Conservation (phyloP, 2,797 vertebrate genomes). For the Hydrolagus colliei region DNA sequence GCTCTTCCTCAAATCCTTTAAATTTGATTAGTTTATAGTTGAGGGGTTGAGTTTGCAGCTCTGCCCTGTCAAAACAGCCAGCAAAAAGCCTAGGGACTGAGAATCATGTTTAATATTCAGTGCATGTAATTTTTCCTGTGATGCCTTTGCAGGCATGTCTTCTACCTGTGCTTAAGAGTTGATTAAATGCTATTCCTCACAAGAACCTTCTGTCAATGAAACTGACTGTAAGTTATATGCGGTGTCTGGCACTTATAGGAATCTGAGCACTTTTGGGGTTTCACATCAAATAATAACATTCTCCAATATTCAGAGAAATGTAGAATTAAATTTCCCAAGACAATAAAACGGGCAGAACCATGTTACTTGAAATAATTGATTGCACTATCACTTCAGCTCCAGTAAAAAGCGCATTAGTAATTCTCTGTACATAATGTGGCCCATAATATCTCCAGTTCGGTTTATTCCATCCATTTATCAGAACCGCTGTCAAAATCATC, state of each 20-base stretch:
- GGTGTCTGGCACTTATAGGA: background rate
- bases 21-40: background rate
- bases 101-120: background rate
- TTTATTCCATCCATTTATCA: constrained; percentile 7
- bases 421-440: background rate
- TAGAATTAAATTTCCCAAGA: constrained; percentile 22
- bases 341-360: constrained; percentile 10
- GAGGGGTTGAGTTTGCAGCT: background rate
- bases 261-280: background rate
- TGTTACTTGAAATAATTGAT: constrained; percentile 27
- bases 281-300: constrained; percentile 1
- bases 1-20: constrained; percentile 11
- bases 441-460: background rate
- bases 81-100: background rate
- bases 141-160: background rate
- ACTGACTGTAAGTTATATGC: constrained; percentile 5
- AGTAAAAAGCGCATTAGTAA: background rate
- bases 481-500: background rate
- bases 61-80: background rate
- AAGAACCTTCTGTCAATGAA: constrained; percentile 17
- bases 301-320: constrained; percentile 22
- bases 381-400: background rate
- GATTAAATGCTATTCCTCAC: constrained; percentile 24
- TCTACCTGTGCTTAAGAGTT: constrained; percentile 20
- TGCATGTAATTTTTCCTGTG: background rate